Evolutionary conservation across 2,113 vertebrate species (phyloP).

Genomic region (Bubo bubo): DNA sequence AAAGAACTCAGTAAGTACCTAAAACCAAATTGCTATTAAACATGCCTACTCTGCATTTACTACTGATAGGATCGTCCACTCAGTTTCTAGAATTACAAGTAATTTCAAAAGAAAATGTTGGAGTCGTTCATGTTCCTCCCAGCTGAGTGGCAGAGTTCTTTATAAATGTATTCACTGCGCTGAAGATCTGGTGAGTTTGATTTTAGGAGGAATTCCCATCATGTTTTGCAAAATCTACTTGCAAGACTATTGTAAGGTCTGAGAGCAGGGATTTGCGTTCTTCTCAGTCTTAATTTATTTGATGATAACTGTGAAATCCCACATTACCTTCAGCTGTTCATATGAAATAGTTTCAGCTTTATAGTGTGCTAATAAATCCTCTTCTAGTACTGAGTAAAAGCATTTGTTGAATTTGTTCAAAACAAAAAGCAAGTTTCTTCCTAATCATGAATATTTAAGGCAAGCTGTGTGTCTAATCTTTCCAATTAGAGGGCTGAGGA

Average conservation of each 20-base stretch:
- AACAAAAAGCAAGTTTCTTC: not conserved
- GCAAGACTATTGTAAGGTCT: not conserved
- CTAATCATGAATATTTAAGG: not conserved
- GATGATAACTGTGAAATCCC: not conserved
- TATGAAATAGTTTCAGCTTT: not conserved
- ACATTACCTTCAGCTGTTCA: not conserved
- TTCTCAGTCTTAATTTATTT: not conserved
- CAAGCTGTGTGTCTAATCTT: not conserved
- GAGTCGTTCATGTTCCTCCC: not conserved
- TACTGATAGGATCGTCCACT: not conserved
- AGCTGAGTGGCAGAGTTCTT: not conserved
- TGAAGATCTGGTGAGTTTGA: not conserved
- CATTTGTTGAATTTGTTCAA: not conserved
- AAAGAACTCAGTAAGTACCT: constrained; percentile 94
- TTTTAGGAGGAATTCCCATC: not conserved
- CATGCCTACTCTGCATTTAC: not conserved
- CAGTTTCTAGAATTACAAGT: not conserved
- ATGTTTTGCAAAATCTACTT: not conserved
- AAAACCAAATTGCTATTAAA: not conserved
- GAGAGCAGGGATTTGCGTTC: not conserved
- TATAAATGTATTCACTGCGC: not conserved
- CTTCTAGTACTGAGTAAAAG: not conserved
- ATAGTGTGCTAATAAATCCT: not conserved
- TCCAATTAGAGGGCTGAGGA: not conserved
- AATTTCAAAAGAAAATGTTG: not conserved